Conservation (phyloP, 2,888 invertebrate species). For the Polydrusus cervinus region DNA sequence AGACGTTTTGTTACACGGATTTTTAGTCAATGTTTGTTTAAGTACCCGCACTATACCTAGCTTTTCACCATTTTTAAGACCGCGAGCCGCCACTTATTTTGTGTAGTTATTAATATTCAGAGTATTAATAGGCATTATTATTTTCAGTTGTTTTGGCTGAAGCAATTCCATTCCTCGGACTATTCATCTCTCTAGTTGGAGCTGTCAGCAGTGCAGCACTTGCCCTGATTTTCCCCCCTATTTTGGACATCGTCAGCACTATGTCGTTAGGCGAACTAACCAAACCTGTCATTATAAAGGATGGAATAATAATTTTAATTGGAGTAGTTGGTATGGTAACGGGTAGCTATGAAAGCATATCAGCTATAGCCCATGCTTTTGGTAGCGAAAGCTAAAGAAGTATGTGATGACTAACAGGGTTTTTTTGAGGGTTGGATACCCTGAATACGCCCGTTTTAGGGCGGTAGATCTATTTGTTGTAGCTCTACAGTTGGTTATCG, state of each 20-base stretch:
- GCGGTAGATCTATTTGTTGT: not conserved
- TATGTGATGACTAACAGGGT: conserved; percentile 12
- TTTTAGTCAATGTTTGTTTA: too few relatives aligned
- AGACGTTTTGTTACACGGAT: too few relatives aligned
- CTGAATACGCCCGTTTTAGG: conserved; percentile 47
- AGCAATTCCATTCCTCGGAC: conserved; percentile 86
- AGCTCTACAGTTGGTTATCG: conserved; percentile 18
- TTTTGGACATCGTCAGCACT: conserved; percentile 85
- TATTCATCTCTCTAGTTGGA: conserved; percentile 94
- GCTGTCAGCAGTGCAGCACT: conserved; percentile 91
- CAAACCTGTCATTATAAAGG: conserved; percentile 72
- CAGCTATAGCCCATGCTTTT: conserved; percentile 71
- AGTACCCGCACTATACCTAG: too few relatives aligned
- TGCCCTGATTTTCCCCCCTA: conserved; percentile 90
- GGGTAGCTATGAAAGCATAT: conserved; percentile 84
- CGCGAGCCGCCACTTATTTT: too few relatives aligned
- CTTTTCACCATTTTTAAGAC: too few relatives aligned
- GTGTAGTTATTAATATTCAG: too few relatives aligned
- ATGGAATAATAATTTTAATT: conserved; percentile 78
- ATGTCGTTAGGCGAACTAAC: conserved; percentile 76
- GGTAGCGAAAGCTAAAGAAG: conserved; percentile 40
- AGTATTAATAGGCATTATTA: conserved; percentile 9
- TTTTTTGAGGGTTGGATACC: conserved; percentile 33
- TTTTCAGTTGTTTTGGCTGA: conserved; percentile 87
- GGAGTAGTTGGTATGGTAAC: conserved; percentile 82